phyloP scores from a whole-genome alignment of 2,888 invertebrate genomes.

The Euzetes globulus region DNA sequence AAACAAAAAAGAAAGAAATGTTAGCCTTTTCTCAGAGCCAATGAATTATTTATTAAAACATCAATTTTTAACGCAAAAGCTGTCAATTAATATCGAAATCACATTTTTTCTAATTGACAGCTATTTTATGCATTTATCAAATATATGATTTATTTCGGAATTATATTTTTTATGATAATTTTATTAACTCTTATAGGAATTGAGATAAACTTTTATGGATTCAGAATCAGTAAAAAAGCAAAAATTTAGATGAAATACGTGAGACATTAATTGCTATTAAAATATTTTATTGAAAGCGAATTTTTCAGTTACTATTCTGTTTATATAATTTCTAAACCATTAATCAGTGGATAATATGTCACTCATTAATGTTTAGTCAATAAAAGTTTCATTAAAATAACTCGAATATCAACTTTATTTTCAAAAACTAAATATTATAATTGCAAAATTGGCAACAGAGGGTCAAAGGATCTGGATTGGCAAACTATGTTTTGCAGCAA shows the following conservation, averaged over 20 bases:
- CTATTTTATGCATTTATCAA: constrained; percentile 19
- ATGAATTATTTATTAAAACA: constrained; percentile 20
- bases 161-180: neutral
- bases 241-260: neutral
- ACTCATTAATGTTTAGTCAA: neutral
- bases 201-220: too few relatives aligned
- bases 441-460: too few relatives aligned
- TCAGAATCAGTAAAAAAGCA: neutral
- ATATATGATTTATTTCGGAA: neutral
- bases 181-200: neutral
- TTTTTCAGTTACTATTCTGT: too few relatives aligned
- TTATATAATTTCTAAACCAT: neutral
- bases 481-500: too few relatives aligned
- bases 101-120: constrained; percentile 26
- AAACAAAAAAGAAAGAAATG: neutral
- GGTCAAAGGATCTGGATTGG: too few relatives aligned
- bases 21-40: neutral
- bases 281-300: neutral
- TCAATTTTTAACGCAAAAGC: neutral
- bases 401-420: neutral
- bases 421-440: neutral
- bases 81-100: constrained; percentile 7
- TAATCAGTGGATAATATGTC: neutral
- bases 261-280: neutral
- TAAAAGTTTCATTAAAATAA: constrained; percentile 4